Base-by-base conservation (phyloP, 2,797 vertebrate species). In the Hipposideros larvatus region DNA sequence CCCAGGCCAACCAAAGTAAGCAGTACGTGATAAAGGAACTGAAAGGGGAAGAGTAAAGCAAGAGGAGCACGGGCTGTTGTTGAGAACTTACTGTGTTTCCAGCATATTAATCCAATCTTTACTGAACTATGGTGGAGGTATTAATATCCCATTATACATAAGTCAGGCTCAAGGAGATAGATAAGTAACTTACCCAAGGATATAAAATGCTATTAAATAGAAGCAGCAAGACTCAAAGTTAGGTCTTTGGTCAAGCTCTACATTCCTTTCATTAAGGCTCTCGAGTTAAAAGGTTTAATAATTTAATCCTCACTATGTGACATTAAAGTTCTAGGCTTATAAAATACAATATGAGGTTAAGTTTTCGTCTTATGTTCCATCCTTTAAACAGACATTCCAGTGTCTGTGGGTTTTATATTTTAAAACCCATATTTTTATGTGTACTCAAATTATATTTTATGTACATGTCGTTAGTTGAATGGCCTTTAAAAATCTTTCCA, bases 381-480 rank as follows among this genome's bases (percentile, higher is more conserved):
- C 41, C 10, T 55, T 84, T 31, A 78, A 46, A 88, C 21, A 59
- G 19, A 65, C 5, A 78, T 24, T 57, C 21, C 61, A 63, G 57
- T 91, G 87, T 73, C 28, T 85, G 48, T 59, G 48, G 48, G 48
- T 51, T 92, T 90, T 68, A n/a, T 51, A 75, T 61, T 91, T 77
- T 90, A 87, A 83, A 87, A 77, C 22, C 5, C 13, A 4, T 43
- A 70, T 43, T 84, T 84, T 92, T 48, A 82, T 41, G 11, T 77
- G 9, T 75, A 71, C 37, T 7, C 63, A 95, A 57, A 70, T 57
- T 89, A 46, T 15, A 57, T 18, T 61, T 78, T 48, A 83, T 11
- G 57, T 9, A 43, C 4, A 46, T n/a, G 71, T 53, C 31, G 46
- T 46, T 63, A 48, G 51, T 51, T 61, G 77, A 92, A 73, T 22